phyloP scores from a whole-genome alignment of 2,888 invertebrate species.

The Brachypalpus laphriformis region DNA sequence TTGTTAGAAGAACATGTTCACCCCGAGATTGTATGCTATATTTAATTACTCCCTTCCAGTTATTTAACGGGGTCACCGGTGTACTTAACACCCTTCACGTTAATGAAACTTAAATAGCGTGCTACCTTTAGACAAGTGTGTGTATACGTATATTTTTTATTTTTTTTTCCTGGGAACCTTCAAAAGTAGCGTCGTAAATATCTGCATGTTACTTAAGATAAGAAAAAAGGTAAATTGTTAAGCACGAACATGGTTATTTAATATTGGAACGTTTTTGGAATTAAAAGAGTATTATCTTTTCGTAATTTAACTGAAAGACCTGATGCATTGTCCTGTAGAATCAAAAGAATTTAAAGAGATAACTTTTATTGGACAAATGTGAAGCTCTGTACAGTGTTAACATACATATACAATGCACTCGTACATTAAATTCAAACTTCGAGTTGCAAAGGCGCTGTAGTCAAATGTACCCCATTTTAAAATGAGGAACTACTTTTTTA shows the following conservation, averaged over 20 bases:
- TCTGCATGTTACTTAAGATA: neutral
- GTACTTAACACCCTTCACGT: neutral
- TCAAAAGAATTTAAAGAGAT: no score
- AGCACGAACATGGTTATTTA: neutral
- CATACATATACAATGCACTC: no score
- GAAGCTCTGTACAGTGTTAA: no score
- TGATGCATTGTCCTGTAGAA: no score
- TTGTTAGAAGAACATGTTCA: neutral
- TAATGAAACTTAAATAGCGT: conserved; percentile 4
- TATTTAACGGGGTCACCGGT: conserved; percentile 3
- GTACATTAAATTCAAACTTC: no score
- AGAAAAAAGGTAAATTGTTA: neutral
- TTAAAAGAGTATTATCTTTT: neutral
- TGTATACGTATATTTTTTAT: neutral
- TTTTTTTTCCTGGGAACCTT: neutral
- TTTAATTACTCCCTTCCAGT: neutral
- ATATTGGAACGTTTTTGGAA: neutral
- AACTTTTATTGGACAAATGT: no score
- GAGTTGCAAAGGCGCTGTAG: no score
- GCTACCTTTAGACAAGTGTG: neutral
- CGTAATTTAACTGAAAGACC: no score
- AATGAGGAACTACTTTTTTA: no score
- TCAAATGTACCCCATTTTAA: no score
- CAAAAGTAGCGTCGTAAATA: neutral
- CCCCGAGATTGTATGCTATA: neutral